phyloP scores from a whole-genome alignment of 2,888 invertebrate species.

The Blera fallax region DNA sequence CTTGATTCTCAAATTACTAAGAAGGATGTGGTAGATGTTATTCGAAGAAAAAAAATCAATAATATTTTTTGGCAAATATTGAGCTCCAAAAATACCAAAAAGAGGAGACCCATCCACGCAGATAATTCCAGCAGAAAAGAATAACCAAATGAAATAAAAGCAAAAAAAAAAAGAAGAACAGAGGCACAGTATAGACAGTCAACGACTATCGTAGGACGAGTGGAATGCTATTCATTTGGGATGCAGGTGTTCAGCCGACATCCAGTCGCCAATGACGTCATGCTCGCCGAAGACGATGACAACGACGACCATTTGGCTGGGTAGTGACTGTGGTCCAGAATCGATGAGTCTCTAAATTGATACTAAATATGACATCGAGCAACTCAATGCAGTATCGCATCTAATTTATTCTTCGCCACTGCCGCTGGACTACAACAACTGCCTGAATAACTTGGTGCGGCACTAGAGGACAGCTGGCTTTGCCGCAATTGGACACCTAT shows the following conservation, averaged over 20 bases:
- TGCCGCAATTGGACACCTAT: slow-evolving; percentile 62
- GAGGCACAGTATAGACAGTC: background rate
- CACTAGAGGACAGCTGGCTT: slow-evolving; percentile 57
- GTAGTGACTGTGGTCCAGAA: slow-evolving; percentile 58
- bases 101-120: slow-evolving; percentile 15
- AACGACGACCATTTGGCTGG: slow-evolving; percentile 25
- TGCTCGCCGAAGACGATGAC: slow-evolving; percentile 3
- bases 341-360: slow-evolving; percentile 70
- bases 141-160: slow-evolving; percentile 9
- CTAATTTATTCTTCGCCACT: slow-evolving; percentile 58
- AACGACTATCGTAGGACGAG: slow-evolving; percentile 55
- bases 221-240: slow-evolving; percentile 63
- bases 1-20: slow-evolving; percentile 58
- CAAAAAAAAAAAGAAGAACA: slow-evolving; percentile 20
- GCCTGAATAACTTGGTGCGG: slow-evolving; percentile 10
- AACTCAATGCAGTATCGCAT: slow-evolving; percentile 50
- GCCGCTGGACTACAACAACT: background rate
- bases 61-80: slow-evolving; percentile 36
- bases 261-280: slow-evolving; percentile 68
- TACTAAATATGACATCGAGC: slow-evolving; percentile 68
- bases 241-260: slow-evolving; percentile 71
- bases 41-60: background rate
- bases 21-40: slow-evolving; percentile 37
- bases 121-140: slow-evolving; percentile 30
- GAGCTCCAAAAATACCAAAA: slow-evolving; percentile 46